Evolutionary conservation across 2,113 vertebrate genomes (phyloP).

Genomic region (Cyanoderma ruficeps): DNA sequence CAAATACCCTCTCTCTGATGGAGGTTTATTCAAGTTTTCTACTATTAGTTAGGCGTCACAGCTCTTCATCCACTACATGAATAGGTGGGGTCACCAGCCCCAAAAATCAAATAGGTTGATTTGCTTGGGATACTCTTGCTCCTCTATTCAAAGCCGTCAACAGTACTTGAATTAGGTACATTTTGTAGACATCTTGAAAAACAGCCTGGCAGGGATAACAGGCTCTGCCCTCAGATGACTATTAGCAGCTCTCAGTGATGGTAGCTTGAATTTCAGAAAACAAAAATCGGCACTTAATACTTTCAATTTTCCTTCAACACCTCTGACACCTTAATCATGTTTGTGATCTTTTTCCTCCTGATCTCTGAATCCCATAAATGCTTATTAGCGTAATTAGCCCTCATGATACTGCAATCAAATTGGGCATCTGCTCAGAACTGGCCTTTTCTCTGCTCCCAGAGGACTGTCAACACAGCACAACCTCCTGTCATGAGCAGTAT

Average conservation of each 20-base stretch:
- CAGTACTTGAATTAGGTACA: background rate
- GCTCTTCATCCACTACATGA: background rate
- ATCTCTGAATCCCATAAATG: background rate
- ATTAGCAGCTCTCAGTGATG: background rate
- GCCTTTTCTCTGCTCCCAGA: constrained; percentile 13
- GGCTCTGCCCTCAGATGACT: background rate
- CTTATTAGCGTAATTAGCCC: constrained; percentile 47
- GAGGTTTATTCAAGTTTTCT: background rate
- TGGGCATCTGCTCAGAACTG: background rate
- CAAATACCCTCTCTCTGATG: background rate
- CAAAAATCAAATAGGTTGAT: background rate
- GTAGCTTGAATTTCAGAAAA: background rate
- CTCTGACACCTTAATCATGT: constrained; percentile 20
- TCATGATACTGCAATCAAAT: constrained; percentile 30
- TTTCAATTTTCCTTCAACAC: constrained; percentile 24
- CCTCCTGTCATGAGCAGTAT: background rate
- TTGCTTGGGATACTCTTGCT: background rate
- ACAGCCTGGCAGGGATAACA: background rate
- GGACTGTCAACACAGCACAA: background rate
- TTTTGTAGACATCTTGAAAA: background rate
- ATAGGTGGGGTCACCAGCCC: background rate
- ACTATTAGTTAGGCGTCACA: background rate
- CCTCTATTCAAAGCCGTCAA: background rate
- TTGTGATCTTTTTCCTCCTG: constrained; percentile 23
- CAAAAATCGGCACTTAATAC: constrained; percentile 7